These are phyloP conservation scores for Oostethus manadensis DNA, from an alignment of 2,113 vertebrate species.

Conservation along the genomic window DNA sequence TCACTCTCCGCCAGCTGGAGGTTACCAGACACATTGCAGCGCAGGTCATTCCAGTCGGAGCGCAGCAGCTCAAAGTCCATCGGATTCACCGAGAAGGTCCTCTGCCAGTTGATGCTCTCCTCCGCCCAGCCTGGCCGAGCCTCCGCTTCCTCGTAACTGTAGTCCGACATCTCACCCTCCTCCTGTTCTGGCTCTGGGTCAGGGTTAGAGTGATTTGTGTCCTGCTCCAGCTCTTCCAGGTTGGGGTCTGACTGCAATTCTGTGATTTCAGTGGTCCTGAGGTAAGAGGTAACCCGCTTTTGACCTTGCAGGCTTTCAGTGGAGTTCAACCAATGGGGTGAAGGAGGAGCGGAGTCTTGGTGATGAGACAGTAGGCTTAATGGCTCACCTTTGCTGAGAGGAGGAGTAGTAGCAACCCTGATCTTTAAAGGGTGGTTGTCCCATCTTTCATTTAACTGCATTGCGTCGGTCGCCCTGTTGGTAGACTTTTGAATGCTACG, in stretches of 20 bases:
- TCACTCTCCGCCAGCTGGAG: constrained; percentile 91
- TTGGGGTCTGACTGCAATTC: constrained; percentile 69
- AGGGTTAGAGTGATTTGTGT: constrained; percentile 52
- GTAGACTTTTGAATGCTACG: constrained; percentile 35
- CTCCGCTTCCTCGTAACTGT: constrained; percentile 84
- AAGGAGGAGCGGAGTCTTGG: constrained; percentile 3
- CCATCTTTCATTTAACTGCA: constrained; percentile 29
- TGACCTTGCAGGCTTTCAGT: constrained; percentile 51
- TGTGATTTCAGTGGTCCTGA: constrained; percentile 76
- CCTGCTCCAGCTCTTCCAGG: constrained; percentile 40
- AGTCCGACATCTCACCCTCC: constrained; percentile 81
- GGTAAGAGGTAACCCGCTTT: constrained; percentile 77
- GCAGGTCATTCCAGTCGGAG: constrained; percentile 97
- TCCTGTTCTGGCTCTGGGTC: constrained; percentile 68
- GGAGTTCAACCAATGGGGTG: constrained; percentile 46
- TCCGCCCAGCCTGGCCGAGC: constrained; percentile 82
- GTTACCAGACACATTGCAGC: constrained; percentile 96
- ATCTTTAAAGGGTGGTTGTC: constrained; percentile 13
- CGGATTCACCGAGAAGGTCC: constrained; percentile 90
- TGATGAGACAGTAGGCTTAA: constrained; percentile 27
- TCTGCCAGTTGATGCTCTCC: constrained; percentile 95
- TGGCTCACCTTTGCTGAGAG: constrained; percentile 23
- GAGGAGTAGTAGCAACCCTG: background rate
- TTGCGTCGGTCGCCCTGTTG: constrained; percentile 44
- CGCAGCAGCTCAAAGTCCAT: constrained; percentile 94